Percentiles rank a stretch among this genome's conserved stretches.
Conservation (phyloP, 2,113 vertebrate genomes). For the Oplegnathus fasciatus region DNA sequence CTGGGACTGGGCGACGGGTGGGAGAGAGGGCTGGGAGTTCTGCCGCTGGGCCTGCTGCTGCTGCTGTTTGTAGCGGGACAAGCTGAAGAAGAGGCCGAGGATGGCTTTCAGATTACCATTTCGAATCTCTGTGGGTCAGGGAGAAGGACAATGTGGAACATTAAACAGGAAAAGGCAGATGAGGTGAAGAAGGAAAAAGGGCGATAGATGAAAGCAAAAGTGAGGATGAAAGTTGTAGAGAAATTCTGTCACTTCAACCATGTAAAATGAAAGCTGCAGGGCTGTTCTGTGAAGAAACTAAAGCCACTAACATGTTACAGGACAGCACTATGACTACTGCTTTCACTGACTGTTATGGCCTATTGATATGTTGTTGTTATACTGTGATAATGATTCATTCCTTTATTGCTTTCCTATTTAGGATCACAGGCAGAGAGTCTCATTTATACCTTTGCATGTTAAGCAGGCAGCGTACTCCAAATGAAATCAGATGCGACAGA, state of each 20-base stretch:
- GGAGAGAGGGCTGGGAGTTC: conserved; percentile 57
- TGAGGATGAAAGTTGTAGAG: background rate
- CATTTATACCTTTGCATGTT: background rate
- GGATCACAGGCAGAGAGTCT: background rate
- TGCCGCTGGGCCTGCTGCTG: conserved; percentile 89
- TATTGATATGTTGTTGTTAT: background rate
- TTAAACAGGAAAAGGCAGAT: background rate
- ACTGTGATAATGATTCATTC: background rate
- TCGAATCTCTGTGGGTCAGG: conserved; percentile 90
- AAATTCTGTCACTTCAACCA: background rate
- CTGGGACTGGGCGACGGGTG: conserved; percentile 69
- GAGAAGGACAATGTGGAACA: background rate
- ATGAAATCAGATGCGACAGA: background rate
- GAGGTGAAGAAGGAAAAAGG: background rate
- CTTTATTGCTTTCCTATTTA: background rate
- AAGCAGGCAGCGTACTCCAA: background rate
- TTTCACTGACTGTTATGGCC: background rate
- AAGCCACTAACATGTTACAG: background rate
- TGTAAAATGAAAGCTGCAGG: background rate
- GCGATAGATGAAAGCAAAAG: background rate
- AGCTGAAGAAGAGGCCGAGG: conserved; percentile 97
- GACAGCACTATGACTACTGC: background rate
- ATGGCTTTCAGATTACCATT: conserved; percentile 99
- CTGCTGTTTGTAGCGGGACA: conserved; percentile 97
- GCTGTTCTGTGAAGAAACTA: background rate